These are phyloP conservation scores for Agonopterix arenella DNA, from an alignment of 2,888 invertebrate species.

Conservation along the genomic window DNA sequence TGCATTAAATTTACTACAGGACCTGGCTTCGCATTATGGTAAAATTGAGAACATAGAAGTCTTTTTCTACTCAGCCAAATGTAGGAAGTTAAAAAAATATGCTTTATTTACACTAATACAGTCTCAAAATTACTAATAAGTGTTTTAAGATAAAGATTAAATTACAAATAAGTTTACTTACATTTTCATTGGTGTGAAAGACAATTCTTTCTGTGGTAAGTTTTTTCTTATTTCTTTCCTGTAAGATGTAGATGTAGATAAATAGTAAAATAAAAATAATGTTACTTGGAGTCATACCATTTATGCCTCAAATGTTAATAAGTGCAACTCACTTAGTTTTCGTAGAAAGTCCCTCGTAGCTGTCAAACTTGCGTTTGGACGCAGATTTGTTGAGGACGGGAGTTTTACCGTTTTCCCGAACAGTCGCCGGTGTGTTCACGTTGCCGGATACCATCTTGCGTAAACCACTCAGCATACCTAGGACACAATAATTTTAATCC, in stretches of 20 bases:
- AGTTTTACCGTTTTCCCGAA: slow-evolving; percentile 61
- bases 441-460: slow-evolving; percentile 85
- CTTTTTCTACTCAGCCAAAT: no score
- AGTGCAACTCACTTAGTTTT: slow-evolving; percentile 79
- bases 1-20: no score
- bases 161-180: slow-evolving; percentile 46
- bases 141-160: no score
- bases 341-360: slow-evolving; percentile 74
- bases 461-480: slow-evolving; percentile 86
- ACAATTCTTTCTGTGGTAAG: slow-evolving; percentile 78
- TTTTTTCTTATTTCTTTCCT: slow-evolving; percentile 80
- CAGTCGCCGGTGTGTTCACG: slow-evolving; percentile 71
- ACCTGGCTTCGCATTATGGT: no score
- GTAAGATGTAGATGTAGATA: slow-evolving; percentile 39
- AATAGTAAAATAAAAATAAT: not conserved
- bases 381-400: slow-evolving; percentile 79
- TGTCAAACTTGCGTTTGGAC: slow-evolving; percentile 81
- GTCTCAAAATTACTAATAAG: no score
- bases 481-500: slow-evolving; percentile 7
- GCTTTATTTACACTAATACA: no score
- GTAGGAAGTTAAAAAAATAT: no score
- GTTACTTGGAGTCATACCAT: not conserved
- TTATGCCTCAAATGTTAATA: not conserved
- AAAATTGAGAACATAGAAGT: no score
- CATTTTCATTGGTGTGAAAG: slow-evolving; percentile 79